Base-by-base conservation (phyloP, 2,113 vertebrate species). In the Salvelinus fontinalis region DNA sequence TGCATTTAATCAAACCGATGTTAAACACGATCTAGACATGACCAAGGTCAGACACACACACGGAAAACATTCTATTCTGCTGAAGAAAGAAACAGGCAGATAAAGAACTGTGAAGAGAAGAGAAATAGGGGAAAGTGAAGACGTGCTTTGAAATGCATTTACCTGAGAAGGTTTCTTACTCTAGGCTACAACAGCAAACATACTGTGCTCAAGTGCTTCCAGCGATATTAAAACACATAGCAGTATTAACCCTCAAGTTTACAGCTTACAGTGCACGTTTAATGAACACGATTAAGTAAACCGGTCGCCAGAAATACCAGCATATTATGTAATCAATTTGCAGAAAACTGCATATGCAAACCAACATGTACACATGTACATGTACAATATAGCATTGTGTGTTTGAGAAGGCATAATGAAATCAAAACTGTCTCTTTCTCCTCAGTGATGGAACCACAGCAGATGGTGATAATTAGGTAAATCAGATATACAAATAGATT, bases 381-480 rank as follows among this genome's bases (percentile, higher is more conserved):
- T 51, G 3, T 14, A 29, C 65, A 16, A 1, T 31, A 80, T 29
- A 60, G 27, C 29, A 24, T 48, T 67, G 72, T 77, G 75, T 79
- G 80, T 82, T 83, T 75, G 74, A 51, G 39, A 64, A 82, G 73
- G 74, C 80, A 73, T 69, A 77, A 65, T 4, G 1, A 67, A 34
- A 48, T 34, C 66, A 16, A 71, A 54, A n/a, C 67, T 16, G 29
- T 20, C 29, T 70, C 39, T 34, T 39, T 39, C 39, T 39, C 39
- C 73, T 70, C 34, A 57, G 60, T 4, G 12, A 70, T 76, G 54
- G 27, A 69, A 67, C 48, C 29, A 75, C 62, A 79, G 76, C 85
- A 87, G 82, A 90, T 81, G 83, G 85, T 67, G 31, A 75, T 59
- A 89, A 85, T 88, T 85, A 39, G 39, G 8, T 39, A 67, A 80